Conservation (phyloP, 2,888 invertebrate species). For the Apotomis betuletana region DNA sequence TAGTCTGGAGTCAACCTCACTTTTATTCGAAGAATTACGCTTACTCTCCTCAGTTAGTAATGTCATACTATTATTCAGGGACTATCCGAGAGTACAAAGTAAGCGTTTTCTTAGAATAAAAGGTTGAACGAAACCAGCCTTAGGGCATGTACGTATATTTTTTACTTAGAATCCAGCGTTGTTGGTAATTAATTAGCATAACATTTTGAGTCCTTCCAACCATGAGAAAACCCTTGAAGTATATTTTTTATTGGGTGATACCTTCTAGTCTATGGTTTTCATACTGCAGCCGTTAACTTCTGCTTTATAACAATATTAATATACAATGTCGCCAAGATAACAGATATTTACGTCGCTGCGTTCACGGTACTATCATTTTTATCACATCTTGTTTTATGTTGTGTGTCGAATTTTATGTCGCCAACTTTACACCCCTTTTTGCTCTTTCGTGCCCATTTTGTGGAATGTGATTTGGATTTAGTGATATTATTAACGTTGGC, state of each 20-base stretch:
- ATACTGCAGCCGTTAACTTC: not conserved
- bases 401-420: slow-evolving; percentile 12
- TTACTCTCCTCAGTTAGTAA: no score
- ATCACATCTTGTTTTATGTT: slow-evolving; percentile 19
- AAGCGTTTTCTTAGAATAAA: no score
- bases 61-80: no score
- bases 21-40: no score
- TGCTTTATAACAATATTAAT: slow-evolving; percentile 18
- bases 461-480: slow-evolving; percentile 13
- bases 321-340: slow-evolving; percentile 10
- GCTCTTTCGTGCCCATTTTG: slow-evolving; percentile 8
- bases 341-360: not conserved
- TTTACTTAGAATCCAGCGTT: no score
- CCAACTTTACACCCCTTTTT: slow-evolving; percentile 11
- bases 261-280: not conserved
- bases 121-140: no score
- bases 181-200: no score
- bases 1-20: no score
- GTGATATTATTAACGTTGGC: not conserved
- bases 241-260: not conserved
- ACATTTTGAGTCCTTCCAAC: no score
- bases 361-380: not conserved
- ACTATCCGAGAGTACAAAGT: no score
- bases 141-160: no score
- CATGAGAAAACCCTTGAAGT: no score